These are phyloP conservation scores for Paramormyrops kingsleyae DNA, from an alignment of 2,113 vertebrate genomes.

Conservation along the genomic window DNA sequence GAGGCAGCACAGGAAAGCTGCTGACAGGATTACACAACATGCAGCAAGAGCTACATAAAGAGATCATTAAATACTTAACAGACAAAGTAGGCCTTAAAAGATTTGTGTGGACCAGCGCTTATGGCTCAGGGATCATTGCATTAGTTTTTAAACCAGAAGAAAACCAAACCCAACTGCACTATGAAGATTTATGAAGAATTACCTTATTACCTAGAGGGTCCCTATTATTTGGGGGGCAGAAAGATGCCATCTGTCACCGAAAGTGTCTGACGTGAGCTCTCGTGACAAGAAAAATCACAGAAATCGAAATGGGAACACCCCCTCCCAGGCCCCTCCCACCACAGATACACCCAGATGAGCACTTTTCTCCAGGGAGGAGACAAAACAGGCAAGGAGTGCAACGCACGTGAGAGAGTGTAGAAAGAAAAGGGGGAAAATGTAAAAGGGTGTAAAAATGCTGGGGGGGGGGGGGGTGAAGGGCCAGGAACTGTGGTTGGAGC, in stretches of 20 bases:
- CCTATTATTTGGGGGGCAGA: neutral
- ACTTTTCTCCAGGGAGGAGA: neutral
- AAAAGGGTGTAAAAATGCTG: neutral
- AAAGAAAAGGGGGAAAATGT: neutral
- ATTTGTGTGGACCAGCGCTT: neutral
- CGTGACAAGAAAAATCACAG: neutral
- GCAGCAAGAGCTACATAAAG: neutral
- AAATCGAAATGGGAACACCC: neutral
- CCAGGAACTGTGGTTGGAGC: neutral
- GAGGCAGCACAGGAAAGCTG: neutral
- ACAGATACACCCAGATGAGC: neutral
- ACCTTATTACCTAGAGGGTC: neutral
- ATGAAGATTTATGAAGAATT: neutral
- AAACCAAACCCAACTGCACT: neutral
- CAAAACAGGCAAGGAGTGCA: neutral
- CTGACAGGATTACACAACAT: neutral
- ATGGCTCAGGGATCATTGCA: neutral
- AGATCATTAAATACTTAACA: neutral
- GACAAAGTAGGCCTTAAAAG: neutral
- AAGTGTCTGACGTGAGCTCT: neutral
- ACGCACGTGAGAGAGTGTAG: neutral
- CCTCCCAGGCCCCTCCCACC: neutral
- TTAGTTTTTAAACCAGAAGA: neutral
- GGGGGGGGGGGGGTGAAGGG: neutral
- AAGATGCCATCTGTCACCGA: neutral